Evolutionary conservation across 2,797 vertebrate genomes (phyloP).

Genomic region (Channa striata): DNA sequence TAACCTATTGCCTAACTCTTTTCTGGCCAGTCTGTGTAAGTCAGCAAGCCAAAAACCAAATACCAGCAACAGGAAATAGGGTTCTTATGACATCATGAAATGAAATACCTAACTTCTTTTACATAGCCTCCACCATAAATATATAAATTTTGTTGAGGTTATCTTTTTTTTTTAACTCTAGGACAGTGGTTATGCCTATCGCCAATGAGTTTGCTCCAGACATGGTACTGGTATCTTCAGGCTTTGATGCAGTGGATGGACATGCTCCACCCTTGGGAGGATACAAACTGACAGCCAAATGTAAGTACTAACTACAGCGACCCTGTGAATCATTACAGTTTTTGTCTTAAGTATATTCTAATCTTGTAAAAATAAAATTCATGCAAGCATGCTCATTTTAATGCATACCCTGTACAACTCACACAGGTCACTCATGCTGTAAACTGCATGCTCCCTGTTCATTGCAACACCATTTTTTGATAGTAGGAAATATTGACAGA

Average conservation of each 20-base stretch:
- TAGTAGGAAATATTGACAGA: not conserved
- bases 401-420: not conserved
- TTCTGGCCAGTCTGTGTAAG: not conserved
- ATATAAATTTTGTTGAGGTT: constrained; percentile 6
- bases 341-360: not conserved
- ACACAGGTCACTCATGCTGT: not conserved
- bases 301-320: constrained; percentile 81
- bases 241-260: constrained; percentile 95
- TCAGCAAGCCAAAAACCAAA: constrained; percentile 9
- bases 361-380: not conserved
- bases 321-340: not conserved
- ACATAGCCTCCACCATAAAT: constrained; percentile 2
- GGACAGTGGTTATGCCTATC: constrained; percentile 96
- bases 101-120: not conserved
- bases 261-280: constrained; percentile 94
- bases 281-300: constrained; percentile 94
- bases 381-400: constrained; percentile 2
- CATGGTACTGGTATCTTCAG: constrained; percentile 94
- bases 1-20: not conserved
- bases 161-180: constrained; percentile 54
- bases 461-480: not conserved
- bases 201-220: constrained; percentile 95
- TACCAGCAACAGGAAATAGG: constrained; percentile 6
- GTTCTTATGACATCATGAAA: not conserved
- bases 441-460: not conserved